phyloP scores from a whole-genome alignment of 2,113 vertebrate species.

The Phasianus colchicus region DNA sequence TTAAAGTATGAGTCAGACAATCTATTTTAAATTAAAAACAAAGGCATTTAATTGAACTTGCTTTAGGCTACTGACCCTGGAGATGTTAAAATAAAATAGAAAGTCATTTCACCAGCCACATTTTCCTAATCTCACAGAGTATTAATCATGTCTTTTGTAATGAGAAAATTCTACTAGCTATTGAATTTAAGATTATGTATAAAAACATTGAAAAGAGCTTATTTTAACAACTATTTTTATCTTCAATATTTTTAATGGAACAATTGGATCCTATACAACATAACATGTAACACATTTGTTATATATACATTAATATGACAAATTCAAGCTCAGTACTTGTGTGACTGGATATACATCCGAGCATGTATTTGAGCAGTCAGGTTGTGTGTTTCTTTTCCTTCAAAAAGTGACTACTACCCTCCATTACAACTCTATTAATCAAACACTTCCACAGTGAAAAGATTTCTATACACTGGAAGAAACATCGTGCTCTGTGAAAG shows the following conservation, averaged over 20 bases:
- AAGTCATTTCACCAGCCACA: not conserved
- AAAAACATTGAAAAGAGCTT: constrained; percentile 26
- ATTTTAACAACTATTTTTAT: constrained; percentile 46
- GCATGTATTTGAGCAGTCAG: not conserved
- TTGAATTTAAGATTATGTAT: constrained; percentile 12
- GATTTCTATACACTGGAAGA: constrained; percentile 1
- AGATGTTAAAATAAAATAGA: not conserved
- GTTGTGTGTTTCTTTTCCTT: not conserved
- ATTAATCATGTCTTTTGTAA: constrained; percentile 37
- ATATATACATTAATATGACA: not conserved
- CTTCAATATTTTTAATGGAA: constrained; percentile 34
- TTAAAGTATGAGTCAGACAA: not conserved
- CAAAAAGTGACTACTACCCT: not conserved
- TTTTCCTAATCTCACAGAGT: not conserved
- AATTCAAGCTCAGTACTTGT: not conserved
- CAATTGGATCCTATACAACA: constrained; percentile 39
- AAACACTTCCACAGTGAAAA: not conserved
- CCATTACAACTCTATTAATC: not conserved
- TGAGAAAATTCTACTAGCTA: constrained; percentile 36
- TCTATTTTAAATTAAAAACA: constrained; percentile 52
- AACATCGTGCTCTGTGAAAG: not conserved
- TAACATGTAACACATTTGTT: not conserved
- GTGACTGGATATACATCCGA: not conserved
- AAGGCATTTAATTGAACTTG: constrained; percentile 26
- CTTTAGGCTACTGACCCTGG: not conserved